Evolutionary conservation across 2,797 vertebrate species (phyloP), one percentile per base, ranked within the genome.

Genomic region (Platyrinchus mystaceus): DNA sequence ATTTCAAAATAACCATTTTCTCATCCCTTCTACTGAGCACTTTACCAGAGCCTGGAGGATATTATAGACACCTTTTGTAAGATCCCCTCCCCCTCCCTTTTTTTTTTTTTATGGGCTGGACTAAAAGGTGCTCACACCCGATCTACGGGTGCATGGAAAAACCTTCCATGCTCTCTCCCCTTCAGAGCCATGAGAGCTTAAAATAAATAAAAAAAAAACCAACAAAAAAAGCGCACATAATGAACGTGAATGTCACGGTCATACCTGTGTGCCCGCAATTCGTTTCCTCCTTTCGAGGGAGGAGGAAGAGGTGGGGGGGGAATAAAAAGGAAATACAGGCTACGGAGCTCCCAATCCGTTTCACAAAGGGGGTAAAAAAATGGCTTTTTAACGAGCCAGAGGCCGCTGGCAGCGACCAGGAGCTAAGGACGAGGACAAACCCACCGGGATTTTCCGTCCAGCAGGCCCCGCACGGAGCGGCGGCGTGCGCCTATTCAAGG

Each of bases 401-500:
- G 66, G 58, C 84, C 53, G 62, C 78, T 53, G 59, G 85, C 68
- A 75, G 71, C 56, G 44, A 67, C 26, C 36, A n/a, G 52, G 55
- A 55, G 62, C 74, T 22, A n/a, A 39, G 77, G 75, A 59, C 67
- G 62, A 59, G 44, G 60, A 74, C 77, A 83, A 93, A 89, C 63
- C 89, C 37, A 30, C 36, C 46, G 58, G 62, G 62, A 11, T 67
- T 70, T 81, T 73, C 46, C 74, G 85, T 62, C 80, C 80, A 55
- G 22, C 64, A 92, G 91, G 91, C 93, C 88, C 56, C 73, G 52
- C 89, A n/a, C 81, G 89, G 91, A 96, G 89, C 70, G 84, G 59
- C 56, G 84, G 82, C 90, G 87, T 90, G 90, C 91, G 94, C 91
- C 93, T 81, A 97, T 83, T 96, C 96, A 97, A 98, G 97, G 97